Evolutionary conservation across 2,113 vertebrate species (phyloP), one percentile per base, ranked within the genome.

Genomic region (Oreochromis tanganicae): DNA sequence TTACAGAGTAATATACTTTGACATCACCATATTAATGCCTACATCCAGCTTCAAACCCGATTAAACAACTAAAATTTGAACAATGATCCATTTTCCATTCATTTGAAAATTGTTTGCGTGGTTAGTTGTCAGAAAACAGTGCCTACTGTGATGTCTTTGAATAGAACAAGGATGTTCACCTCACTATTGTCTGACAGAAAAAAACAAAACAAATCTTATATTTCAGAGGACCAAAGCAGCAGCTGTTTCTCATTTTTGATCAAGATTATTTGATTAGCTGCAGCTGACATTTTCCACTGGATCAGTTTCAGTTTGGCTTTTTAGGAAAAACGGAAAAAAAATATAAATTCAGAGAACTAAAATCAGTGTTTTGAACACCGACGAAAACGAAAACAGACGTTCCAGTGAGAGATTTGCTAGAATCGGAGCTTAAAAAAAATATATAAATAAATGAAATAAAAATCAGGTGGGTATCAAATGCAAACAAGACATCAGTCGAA

Each of bases 271-370:
- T 17, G 41, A 73, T 17, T 46, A 73, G 41, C 21, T 73, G 21
- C 41, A 46, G 66, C 21, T 0, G 3, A 24, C 66, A 24, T 46
- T 46, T 43, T 27, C 0, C 0, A 73, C 13, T 3, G 14, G 68
- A 29, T 75, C 68, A 2, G 14, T 3, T 75, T 19, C 43, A 17
- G 6, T 48, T 7, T 19, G 9, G 43, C 24, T 75, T 19, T 75
- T 19, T 1, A 75, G 3, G 3, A 50, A 29, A 48, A 12, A 19
- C 2, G 11, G 19, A 1, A 41, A 68, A 68, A 46, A 48, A 27
- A 29, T 0, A 16, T 48, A 29, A 17, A 29, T 48, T 29, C 4
- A 11, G 14, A 11, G 24, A 48, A 48, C 24, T 75, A 48, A 75
- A 75, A 27, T 73, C 17, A 0, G 1, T 19, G 13, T 29, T 75